Percentiles rank a stretch among this genome's conserved stretches.
These are phyloP conservation scores for Calliphora vomitoria DNA, from an alignment of 2,888 invertebrate genomes.

Conservation along the genomic window DNA sequence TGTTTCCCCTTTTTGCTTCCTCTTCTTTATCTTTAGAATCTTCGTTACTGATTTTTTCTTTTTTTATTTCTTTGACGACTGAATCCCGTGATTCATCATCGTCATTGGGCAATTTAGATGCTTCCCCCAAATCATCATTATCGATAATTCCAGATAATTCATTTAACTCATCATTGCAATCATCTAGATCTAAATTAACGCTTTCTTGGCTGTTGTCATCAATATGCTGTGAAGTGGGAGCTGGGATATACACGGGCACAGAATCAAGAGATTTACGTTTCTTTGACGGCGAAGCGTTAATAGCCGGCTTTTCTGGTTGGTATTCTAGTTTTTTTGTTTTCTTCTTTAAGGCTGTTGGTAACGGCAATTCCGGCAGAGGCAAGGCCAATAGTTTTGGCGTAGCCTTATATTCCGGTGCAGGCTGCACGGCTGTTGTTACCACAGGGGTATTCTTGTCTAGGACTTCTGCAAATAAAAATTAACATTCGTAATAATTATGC, in stretches of 20 bases:
- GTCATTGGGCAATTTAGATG: conserved; percentile 51
- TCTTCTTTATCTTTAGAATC: conserved; percentile 13
- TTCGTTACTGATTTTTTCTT: conserved; percentile 23
- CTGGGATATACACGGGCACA: conserved; percentile 83
- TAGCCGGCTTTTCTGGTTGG: conserved; percentile 83
- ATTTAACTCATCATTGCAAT: conserved; percentile 78
- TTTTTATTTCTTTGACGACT: conserved; percentile 10
- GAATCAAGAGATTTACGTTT: conserved; percentile 48
- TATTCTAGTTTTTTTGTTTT: conserved; percentile 83
- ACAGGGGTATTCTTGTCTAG: conserved; percentile 74
- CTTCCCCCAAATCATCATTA: conserved; percentile 63
- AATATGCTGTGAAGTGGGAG: conserved; percentile 49
- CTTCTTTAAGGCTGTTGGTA: conserved; percentile 73
- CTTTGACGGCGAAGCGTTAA: conserved; percentile 80
- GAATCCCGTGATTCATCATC: conserved; percentile 47
- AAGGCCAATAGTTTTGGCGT: conserved; percentile 82
- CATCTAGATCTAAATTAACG: conserved; percentile 75
- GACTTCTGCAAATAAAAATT: conserved; percentile 73
- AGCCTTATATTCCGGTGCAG: conserved; percentile 81
- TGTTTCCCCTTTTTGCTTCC: not conserved
- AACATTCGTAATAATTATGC: not conserved
- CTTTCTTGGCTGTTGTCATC: conserved; percentile 47
- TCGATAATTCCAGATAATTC: conserved; percentile 76
- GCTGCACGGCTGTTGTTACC: conserved; percentile 36
- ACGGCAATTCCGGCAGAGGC: conserved; percentile 78